Base-by-base conservation (phyloP, 2,888 invertebrate species). In the Epinotia ramella region DNA sequence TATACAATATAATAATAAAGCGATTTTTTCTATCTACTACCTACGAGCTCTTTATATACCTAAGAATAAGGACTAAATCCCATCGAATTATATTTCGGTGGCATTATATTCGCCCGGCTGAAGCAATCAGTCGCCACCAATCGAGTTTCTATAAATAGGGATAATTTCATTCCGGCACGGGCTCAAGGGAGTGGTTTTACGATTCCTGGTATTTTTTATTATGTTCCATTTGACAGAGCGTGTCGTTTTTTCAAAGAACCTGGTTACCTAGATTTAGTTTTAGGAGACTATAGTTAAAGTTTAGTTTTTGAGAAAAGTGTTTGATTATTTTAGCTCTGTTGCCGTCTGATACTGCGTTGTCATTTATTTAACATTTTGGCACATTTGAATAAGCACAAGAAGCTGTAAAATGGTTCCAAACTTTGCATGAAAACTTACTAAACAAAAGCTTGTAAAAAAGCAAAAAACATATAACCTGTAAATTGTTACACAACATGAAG, bases 121-220 rank as follows among this genome's bases (percentile, higher is more conserved):
- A 59, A 69, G 69, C 46, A 69, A 69, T 69, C 69, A 69, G 69
- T 46, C 69, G 46, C 69, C 69, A 24, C 40, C 56, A 16, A 68
- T 69, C 69, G 59, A 69, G 16, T 56, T 56, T 59, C 46, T 46
- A 69, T 60, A 69, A 69, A 69, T 69, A 69, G 60, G 12, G 53
- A 53, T 66, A 66, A 66, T 66, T 66, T 66, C 33, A 53, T 66
- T 20, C 64, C 16, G 16, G 3, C 24, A 28, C 24, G 3, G 24
- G 24, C 24, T 40, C 40, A 40, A 13, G 64, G 46, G 46, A 5
- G 16, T 12, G 24, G 53, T n/a, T 66, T 65, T 65, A 65, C 46
- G 46, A 65, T 65, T 18, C 49, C 46, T 49, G 49, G 46, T 65
- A 65, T 49, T 66, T 3, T 28, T 66, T 53, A 53, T 66, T 66